Percentiles rank a stretch among this genome's conserved stretches.
Evolutionary conservation across 2,113 vertebrate species (phyloP).

Genomic region (Dasyornis broadbenti): DNA sequence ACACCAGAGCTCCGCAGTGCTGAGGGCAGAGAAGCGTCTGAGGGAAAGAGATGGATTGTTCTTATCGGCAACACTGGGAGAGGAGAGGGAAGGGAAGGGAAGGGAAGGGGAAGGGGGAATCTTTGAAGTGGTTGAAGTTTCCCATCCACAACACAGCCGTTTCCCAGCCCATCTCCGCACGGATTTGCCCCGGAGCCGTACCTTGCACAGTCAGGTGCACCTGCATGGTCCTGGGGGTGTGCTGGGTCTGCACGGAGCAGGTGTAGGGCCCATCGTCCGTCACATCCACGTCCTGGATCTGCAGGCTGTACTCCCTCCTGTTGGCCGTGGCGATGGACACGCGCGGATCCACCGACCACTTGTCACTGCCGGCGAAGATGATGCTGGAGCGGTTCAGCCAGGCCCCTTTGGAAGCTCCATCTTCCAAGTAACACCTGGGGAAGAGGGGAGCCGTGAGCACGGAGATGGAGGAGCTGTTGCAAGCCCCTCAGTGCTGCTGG

Average conservation of each 20-base stretch:
- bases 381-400: conserved; percentile 99
- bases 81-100: no score
- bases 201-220: conserved; percentile 96
- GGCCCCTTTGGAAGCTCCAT: conserved; percentile 94
- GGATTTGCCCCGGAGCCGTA: background rate
- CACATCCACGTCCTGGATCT: conserved; percentile 97
- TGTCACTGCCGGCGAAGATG: conserved; percentile 94
- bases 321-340: conserved; percentile 91
- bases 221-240: conserved; percentile 88
- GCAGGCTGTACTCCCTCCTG: conserved; percentile 93
- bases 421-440: conserved; percentile 92
- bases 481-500: rapidly evolving
- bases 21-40: background rate
- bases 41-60: background rate
- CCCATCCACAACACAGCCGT: background rate
- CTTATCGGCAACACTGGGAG: background rate
- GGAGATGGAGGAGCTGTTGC: background rate
- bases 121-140: background rate
- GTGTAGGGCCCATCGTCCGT: conserved; percentile 94
- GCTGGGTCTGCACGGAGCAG: conserved; percentile 94
- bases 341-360: conserved; percentile 96
- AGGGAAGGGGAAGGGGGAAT: no score
- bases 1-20: background rate
- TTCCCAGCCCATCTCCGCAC: background rate
- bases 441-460: background rate